Conservation (phyloP, 1,140 invertebrate genomes). For the Drosophila kepulauana region DNA sequence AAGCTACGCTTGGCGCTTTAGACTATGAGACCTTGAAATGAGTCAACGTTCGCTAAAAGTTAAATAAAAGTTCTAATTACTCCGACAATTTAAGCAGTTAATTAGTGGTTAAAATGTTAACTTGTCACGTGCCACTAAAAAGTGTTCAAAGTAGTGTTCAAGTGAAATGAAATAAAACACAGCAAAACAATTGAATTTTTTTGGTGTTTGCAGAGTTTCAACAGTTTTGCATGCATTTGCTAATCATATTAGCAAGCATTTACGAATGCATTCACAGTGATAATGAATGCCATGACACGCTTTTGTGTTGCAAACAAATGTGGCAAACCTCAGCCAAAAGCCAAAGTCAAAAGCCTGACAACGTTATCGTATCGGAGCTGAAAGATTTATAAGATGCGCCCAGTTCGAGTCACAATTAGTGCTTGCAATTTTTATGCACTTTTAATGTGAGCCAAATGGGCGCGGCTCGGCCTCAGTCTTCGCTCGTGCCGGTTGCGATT, state of each 20-base stretch:
- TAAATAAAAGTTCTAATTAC: slow-evolving; percentile 5
- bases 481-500: slow-evolving; percentile 53
- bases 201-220: slow-evolving; percentile 19
- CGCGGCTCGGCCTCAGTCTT: slow-evolving; percentile 6
- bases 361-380: neutral
- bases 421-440: slow-evolving; percentile 55
- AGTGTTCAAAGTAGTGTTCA: neutral
- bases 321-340: neutral
- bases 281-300: slow-evolving; percentile 50
- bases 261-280: slow-evolving; percentile 33
- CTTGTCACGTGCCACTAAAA: neutral
- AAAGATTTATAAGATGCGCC: slow-evolving; percentile 46
- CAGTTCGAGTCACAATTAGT: slow-evolving; percentile 50
- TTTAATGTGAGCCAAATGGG: slow-evolving; percentile 54
- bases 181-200: neutral
- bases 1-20: too few relatives aligned
- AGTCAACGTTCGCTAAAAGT: neutral
- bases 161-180: neutral
- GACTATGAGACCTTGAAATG: neutral
- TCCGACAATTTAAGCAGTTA: neutral
- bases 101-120: slow-evolving; percentile 13
- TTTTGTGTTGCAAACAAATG: slow-evolving; percentile 20
- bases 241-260: slow-evolving; percentile 47
- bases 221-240: slow-evolving; percentile 33
- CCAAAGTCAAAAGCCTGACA: neutral